Percentiles rank a stretch among this genome's conserved stretches.
phyloP scores from a whole-genome alignment of 2,113 vertebrate species.

The Alethe diademata region DNA sequence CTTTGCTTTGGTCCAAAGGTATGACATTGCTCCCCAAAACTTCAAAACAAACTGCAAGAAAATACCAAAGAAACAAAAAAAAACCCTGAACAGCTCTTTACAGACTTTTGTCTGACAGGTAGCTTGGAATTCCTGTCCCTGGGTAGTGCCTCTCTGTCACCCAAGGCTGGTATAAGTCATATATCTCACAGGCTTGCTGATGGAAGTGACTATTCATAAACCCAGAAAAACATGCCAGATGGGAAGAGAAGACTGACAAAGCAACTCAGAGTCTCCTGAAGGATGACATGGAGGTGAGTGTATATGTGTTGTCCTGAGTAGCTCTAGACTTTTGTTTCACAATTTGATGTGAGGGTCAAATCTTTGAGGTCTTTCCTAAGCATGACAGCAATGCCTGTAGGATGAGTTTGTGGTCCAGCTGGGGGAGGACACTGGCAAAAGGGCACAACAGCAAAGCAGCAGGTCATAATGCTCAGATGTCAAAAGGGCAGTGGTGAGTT shows the following conservation, averaged over 20 bases:
- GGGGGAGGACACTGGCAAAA: not conserved
- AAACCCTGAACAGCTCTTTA: not conserved
- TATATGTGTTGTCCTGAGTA: not conserved
- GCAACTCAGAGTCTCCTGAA: not conserved
- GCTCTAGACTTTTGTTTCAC: not conserved
- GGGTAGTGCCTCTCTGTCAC: not conserved
- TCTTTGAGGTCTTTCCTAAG: not conserved
- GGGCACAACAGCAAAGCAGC: not conserved
- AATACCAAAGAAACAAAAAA: not conserved
- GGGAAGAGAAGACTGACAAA: not conserved
- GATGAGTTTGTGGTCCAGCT: not conserved
- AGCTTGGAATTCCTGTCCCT: not conserved
- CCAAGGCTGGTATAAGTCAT: not conserved
- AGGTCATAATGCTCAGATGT: not conserved
- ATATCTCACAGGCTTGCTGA: not conserved
- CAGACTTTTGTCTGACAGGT: not conserved
- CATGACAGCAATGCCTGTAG: rapidly evolving
- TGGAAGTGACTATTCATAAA: not conserved
- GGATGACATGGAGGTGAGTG: not conserved
- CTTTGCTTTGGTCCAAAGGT: not conserved
- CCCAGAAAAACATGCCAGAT: not conserved
- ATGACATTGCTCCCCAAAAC: not conserved
- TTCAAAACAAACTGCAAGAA: not conserved
- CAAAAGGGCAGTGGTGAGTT: not conserved
- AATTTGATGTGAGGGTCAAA: not conserved